These are phyloP conservation scores for Centropus unirufus DNA, from an alignment of 2,113 vertebrate genomes.

Conservation along the genomic window DNA sequence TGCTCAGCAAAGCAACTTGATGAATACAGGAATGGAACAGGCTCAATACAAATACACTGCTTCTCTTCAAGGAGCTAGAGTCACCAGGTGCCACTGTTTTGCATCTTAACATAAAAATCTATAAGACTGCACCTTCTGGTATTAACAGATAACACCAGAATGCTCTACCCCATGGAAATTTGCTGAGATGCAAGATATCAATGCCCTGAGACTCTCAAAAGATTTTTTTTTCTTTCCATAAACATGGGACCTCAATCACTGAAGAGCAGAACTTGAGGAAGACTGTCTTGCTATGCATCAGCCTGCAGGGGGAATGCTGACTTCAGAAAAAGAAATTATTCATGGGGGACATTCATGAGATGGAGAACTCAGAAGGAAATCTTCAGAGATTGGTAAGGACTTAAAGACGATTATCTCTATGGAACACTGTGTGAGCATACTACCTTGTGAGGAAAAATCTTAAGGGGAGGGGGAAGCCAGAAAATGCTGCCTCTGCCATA, in stretches of 20 bases:
- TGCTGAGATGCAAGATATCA: conserved; percentile 70
- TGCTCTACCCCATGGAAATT: conserved; percentile 60
- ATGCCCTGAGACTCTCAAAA: conserved; percentile 37
- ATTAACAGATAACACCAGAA: conserved; percentile 71
- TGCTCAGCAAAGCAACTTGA: conserved; percentile 52
- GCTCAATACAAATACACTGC: conserved; percentile 64
- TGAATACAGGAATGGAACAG: conserved; percentile 59
- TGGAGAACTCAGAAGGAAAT: not conserved
- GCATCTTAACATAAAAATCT: conserved; percentile 79
- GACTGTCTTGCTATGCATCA: not conserved
- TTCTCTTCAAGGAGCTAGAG: conserved; percentile 63
- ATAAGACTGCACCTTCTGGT: conserved; percentile 74
- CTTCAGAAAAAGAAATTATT: conserved; percentile 28
- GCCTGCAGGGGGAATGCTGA: not conserved
- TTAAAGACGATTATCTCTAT: not conserved
- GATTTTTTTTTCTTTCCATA: conserved; percentile 39
- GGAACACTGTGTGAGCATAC: not conserved
- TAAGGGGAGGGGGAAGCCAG: not conserved
- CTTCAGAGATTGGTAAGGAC: not conserved
- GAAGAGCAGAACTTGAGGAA: conserved; percentile 28
- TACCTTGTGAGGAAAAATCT: not conserved
- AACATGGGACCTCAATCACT: conserved; percentile 20
- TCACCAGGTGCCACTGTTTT: conserved; percentile 69
- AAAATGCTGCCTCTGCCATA: not conserved
- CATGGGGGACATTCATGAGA: not conserved